phyloP scores from a whole-genome alignment of 2,888 invertebrate species.

The Epiblema foenella region DNA sequence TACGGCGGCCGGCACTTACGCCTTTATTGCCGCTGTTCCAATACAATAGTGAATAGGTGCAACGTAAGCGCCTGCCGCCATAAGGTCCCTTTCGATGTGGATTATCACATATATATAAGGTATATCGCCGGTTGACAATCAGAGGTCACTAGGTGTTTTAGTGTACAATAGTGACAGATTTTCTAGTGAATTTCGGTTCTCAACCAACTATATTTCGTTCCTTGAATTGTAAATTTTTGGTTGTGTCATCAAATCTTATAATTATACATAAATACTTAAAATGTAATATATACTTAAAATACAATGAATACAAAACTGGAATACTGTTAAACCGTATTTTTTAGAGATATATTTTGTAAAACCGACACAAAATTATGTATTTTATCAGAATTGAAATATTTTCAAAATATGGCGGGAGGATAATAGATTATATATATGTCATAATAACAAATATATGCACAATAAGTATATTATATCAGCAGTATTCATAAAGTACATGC shows the following conservation, averaged over 20 bases:
- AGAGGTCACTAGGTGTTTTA: no score
- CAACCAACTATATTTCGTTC: not conserved
- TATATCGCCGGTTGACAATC: no score
- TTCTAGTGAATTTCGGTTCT: no score
- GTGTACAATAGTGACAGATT: no score
- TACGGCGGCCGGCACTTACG: no score
- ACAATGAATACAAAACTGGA: slow-evolving; percentile 8
- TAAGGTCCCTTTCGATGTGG: no score
- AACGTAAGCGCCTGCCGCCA: no score
- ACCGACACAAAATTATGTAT: slow-evolving; percentile 47
- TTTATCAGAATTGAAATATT: slow-evolving; percentile 28
- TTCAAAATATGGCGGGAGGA: slow-evolving; percentile 11
- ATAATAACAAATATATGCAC: slow-evolving; percentile 31
- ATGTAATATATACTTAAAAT: slow-evolving; percentile 14
- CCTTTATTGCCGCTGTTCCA: no score
- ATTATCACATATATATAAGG: slow-evolving; percentile 4
- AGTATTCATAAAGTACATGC: slow-evolving; percentile 40
- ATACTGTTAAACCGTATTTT: slow-evolving; percentile 35
- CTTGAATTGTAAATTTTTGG: slow-evolving; percentile 18
- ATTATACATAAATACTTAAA: not conserved
- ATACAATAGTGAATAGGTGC: no score
- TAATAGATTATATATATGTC: slow-evolving; percentile 2
- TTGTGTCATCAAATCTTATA: slow-evolving; percentile 16
- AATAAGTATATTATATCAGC: slow-evolving; percentile 41
- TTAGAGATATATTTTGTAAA: slow-evolving; percentile 49